A percentile compares a stretch with the other conserved stretches of the same genome.
Evolutionary conservation across 1,140 invertebrate genomes (phyloP).

Genomic region (Copidosoma floridanum): DNA sequence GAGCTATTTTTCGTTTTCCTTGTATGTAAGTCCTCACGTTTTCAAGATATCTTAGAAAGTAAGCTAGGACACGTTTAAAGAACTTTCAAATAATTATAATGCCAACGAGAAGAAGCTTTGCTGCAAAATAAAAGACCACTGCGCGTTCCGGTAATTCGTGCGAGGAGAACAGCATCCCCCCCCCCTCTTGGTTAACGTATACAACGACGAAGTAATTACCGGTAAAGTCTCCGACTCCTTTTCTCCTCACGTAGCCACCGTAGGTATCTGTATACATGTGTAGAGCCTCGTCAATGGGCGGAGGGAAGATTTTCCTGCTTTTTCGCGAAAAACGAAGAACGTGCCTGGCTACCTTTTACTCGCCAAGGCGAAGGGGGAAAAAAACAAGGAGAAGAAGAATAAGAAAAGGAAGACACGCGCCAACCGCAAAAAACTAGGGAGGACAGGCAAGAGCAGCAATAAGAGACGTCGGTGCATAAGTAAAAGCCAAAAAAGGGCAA

Average conservation of each 20-base stretch:
- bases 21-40: too few species aligned
- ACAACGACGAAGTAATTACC: conserved; percentile 7
- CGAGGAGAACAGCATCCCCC: not conserved
- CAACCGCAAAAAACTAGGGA: too few species aligned
- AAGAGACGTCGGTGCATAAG: conserved; percentile 14
- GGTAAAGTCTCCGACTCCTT: conserved; percentile 16
- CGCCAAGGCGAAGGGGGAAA: conserved; percentile 3
- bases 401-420: not conserved
- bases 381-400: conserved; percentile 8
- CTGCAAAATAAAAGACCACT: not conserved
- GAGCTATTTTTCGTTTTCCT: too few species aligned
- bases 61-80: too few species aligned
- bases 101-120: too few species aligned
- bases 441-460: conserved; percentile 12
- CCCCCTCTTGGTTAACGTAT: not conserved
- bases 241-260: not conserved
- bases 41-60: too few species aligned
- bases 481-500: conserved; percentile 12
- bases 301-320: not conserved
- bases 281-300: too few species aligned
- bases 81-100: too few species aligned
- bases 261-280: too few species aligned
- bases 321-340: not conserved
- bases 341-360: too few species aligned
- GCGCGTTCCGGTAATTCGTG: not conserved